Base-by-base conservation (phyloP, 2,113 vertebrate genomes). In the Agelaius phoeniceus region DNA sequence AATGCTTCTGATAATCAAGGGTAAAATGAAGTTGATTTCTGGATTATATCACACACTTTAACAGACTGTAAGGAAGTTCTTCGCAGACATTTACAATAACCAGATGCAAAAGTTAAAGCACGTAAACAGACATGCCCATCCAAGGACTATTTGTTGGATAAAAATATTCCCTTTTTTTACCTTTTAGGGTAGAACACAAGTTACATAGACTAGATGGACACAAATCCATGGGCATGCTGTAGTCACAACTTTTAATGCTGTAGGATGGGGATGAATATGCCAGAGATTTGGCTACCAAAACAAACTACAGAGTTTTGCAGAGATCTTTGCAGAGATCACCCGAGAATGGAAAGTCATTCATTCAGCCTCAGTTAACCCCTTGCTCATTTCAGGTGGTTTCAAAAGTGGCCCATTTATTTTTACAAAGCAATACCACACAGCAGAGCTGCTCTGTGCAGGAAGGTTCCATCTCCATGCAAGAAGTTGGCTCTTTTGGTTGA, bases 141-240 rank as follows among this genome's bases (percentile, higher is more conserved):
- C 78, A 86, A 80, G 76, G 48, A 16, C 75, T 58, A 54, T 37
- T 72, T 79, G 79, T 26, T 91, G 68, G 86, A 86, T 78, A 86
- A 93, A 77, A 78, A 58, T 41, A 84, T 58, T 82, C n/a, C 26
- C 30, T 19, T 62, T 48, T 91, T 96, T 94, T 90, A 90, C 93
- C 96, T 94, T 94, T 74, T 90, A 96, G 39, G 88, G 90, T 81
- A 95, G 87, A 94, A 88, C 28, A 68, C 21, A 77, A 92, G 28
- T 85, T 87, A 51, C 10, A 77, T 6, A 24, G 41, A 62, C 13
- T 13, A 72, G 37, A 66, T 24, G 20, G 52, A 87, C 52, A 43
- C 18, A 94, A 81, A 85, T 55, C 39, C 7, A 4, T 0, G 0
- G 13, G 9, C 37, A 62, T 2, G 2, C 13, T 68, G 55, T 17